Conservation (phyloP, 30 jellyfish, hydroid and myxozoan genomes). For the Aurelia aurita region DNA sequence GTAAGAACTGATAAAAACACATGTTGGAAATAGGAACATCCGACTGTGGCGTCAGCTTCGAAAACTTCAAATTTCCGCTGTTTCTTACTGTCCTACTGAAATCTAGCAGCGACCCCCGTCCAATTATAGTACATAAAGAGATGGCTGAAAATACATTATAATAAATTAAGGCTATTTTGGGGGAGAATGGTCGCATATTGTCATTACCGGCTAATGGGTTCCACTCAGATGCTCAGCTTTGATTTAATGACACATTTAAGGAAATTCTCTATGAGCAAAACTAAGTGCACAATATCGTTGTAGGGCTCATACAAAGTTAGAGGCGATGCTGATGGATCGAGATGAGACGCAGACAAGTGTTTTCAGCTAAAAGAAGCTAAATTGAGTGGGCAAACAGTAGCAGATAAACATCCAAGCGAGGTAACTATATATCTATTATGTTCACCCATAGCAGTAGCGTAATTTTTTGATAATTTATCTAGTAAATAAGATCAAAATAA, state of each 20-base stretch:
- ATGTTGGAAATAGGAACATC: no score
- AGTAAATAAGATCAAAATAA: no score
- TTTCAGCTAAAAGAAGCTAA: not conserved
- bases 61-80: no score
- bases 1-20: no score
- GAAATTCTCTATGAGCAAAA: constrained; percentile 55
- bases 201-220: constrained; percentile 26
- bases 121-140: no score
- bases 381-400: not conserved
- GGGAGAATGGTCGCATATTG: constrained; percentile 37
- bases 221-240: constrained; percentile 11
- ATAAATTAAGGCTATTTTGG: constrained; percentile 22
- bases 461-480: no score
- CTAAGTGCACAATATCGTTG: constrained; percentile 24
- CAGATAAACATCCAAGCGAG: not conserved
- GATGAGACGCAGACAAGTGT: not conserved
- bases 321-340: not conserved
- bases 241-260: constrained; percentile 33
- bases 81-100: no score
- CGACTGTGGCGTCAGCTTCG: no score
- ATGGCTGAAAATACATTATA: no score
- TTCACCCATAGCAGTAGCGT: no score
- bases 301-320: not conserved
- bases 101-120: no score
- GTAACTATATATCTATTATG: not conserved